Evolutionary conservation across 2,797 vertebrate species (phyloP).

Genomic region (Perodicticus potto): DNA sequence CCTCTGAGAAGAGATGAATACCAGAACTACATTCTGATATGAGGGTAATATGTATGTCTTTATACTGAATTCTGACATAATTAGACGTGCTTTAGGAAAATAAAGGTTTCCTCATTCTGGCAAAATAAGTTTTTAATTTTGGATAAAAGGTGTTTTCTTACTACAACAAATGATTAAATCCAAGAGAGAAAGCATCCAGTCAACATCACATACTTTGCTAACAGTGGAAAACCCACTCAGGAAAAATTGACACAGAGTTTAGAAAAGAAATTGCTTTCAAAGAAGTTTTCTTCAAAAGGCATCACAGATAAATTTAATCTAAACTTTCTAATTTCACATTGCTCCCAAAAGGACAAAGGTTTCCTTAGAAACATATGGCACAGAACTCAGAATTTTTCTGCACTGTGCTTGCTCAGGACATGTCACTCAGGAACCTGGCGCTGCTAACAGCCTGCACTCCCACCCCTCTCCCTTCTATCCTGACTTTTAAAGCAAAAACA

Average conservation of each 20-base stretch:
- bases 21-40: neutral
- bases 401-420: neutral
- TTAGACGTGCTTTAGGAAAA: neutral
- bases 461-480: too few relatives aligned
- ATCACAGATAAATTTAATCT: neutral
- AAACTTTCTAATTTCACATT: neutral
- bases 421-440: neutral
- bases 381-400: neutral
- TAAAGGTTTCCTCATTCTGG: conserved; percentile 29
- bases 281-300: conserved; percentile 2
- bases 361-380: neutral
- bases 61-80: conserved; percentile 59
- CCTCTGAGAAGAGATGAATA: neutral
- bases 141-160: conserved; percentile 51
- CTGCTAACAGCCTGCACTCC: too few relatives aligned
- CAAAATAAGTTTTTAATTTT: conserved; percentile 64
- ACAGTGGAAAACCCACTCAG: conserved; percentile 43
- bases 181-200: conserved; percentile 10
- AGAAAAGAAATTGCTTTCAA: neutral
- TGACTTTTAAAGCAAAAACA: neutral
- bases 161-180: conserved; percentile 42
- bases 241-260: conserved; percentile 4
- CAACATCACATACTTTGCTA: conserved; percentile 28
- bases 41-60: neutral
- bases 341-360: neutral